Conservation (phyloP, 2,113 vertebrate species). For the Microcebus murinus region DNA sequence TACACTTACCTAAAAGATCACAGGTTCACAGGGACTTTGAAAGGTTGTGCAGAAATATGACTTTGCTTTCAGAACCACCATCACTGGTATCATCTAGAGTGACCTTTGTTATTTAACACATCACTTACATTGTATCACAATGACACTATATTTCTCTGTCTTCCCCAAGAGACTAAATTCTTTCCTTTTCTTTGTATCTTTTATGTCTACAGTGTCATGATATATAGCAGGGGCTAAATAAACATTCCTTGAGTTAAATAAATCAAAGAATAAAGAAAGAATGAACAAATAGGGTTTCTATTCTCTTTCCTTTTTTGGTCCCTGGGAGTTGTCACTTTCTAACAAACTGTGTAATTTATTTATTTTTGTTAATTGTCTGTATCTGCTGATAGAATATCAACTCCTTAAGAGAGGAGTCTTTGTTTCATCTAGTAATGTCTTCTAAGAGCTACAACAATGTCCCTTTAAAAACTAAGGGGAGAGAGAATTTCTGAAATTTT, state of each 20-base stretch:
- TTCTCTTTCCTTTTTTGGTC: background rate
- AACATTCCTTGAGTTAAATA: background rate
- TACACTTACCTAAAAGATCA: background rate
- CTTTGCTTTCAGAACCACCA: background rate
- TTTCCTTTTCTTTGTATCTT: background rate
- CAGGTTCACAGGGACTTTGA: background rate
- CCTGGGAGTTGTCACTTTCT: background rate
- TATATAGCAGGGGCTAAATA: background rate
- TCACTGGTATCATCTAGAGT: background rate
- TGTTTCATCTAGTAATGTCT: background rate
- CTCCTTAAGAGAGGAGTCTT: background rate
- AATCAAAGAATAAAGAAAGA: background rate
- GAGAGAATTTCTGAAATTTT: background rate
- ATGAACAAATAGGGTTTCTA: background rate
- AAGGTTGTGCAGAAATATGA: background rate
- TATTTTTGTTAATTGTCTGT: background rate
- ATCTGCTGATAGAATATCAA: background rate
- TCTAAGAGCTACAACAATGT: background rate
- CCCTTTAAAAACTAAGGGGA: background rate
- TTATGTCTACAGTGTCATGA: background rate
- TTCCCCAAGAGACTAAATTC: background rate
- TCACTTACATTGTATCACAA: background rate
- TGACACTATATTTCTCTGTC: background rate
- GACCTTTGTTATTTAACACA: background rate
- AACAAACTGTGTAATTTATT: background rate